These are phyloP conservation scores for Brenthis hecate DNA, from an alignment of 2,888 invertebrate species.

Conservation along the genomic window DNA sequence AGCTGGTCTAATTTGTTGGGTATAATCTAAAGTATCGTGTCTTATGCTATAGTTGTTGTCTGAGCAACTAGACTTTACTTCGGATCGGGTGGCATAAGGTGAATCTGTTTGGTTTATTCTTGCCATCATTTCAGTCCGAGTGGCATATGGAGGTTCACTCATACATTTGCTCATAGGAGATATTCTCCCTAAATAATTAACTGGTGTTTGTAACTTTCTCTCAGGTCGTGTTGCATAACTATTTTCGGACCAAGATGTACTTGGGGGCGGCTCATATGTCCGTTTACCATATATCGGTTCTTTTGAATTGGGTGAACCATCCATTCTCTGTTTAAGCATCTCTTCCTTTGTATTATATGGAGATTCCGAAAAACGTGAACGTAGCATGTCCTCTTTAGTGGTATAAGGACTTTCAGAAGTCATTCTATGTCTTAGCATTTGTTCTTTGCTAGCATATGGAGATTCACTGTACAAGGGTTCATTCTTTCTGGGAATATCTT, in stretches of 20 bases:
- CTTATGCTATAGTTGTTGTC: constrained; percentile 62
- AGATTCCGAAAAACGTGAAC: constrained; percentile 77
- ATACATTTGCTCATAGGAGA: constrained; percentile 76
- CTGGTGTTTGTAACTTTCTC: constrained; percentile 70
- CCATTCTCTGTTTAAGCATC: constrained; percentile 73
- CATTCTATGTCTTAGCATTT: constrained; percentile 68
- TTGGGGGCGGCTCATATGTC: constrained; percentile 73
- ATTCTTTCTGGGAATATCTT: constrained; percentile 58
- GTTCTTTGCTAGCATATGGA: constrained; percentile 76
- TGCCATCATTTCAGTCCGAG: constrained; percentile 73
- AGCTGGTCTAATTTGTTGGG: constrained; percentile 64
- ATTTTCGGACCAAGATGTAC: constrained; percentile 71
- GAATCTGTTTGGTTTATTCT: constrained; percentile 68
- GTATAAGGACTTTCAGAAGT: constrained; percentile 71
- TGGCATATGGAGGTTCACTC: constrained; percentile 76
- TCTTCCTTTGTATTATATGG: constrained; percentile 79
- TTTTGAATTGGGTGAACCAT: constrained; percentile 56
- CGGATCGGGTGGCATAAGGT: constrained; percentile 65
- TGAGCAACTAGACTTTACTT: constrained; percentile 75
- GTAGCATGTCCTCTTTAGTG: constrained; percentile 78
- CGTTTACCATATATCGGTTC: constrained; percentile 72
- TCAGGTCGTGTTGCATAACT: constrained; percentile 71
- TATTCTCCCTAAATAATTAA: constrained; percentile 63
- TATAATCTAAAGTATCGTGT: constrained; percentile 60
- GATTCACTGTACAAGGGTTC: constrained; percentile 69